Base-by-base conservation (phyloP, 2,797 vertebrate species). In the Sebastes itinus region DNA sequence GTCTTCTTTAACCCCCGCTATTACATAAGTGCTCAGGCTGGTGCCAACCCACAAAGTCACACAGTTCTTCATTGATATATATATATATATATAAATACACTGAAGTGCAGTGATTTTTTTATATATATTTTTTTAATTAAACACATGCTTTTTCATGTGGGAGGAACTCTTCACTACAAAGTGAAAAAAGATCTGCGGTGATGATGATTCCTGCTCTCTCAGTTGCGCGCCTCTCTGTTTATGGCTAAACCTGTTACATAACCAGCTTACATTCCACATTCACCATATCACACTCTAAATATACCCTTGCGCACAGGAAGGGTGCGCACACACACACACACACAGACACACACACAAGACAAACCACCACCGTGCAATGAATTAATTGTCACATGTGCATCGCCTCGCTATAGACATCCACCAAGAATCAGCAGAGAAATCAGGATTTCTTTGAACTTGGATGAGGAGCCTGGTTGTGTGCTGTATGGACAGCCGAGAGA, bases 181-280 rank as follows among this genome's bases (percentile, higher is more conserved):
- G 77, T 68, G 22, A 78, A 83, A 42, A 85, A 79, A 16, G 83
- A 91, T 92, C 73, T 82, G 61, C 82, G 42, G 42, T 8, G 72
- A 59, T 46, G 72, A 59, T 88, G 91, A 91, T 93, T 92, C 86
- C 80, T 91, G 84, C 88, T 90, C 85, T 90, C 85, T 87, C 82
- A 70, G 82, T 83, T 91, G 87, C 92, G 88, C 95, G 93, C 94
- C 95, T 95, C 95, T 95, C 94, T 97, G 96, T 97, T 98, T 97
- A 97, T 97, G 96, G 96, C 97, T 97, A 97, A 97, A 97, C 96
- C 95, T 96, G 97, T 98, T 99, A 98, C 97, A 98, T 98, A 98
- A 98, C 96, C 96, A 94, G 96, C 97, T 98, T 95, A 96, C 97
- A 97, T 97, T 97, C 97, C 97, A 96, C 96, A 95, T 97, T 96